Conservation (phyloP, 2,888 invertebrate species). For the Caenorhabditis becei region DNA sequence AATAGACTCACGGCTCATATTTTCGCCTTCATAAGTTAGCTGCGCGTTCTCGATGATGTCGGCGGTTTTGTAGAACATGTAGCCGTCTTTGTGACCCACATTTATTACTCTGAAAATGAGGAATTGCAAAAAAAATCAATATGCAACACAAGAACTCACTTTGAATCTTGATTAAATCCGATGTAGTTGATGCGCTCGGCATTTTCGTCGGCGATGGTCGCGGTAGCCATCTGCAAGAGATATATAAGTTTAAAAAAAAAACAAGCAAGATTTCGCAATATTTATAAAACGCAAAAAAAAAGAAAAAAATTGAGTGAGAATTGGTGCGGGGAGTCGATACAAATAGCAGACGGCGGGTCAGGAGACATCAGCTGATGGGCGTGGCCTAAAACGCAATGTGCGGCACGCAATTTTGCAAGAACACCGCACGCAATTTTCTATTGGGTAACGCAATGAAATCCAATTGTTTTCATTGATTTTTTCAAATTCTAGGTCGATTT, state of each 20-base stretch:
- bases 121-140: not conserved
- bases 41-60: constrained; percentile 84
- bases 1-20: constrained; percentile 29
- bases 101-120: constrained; percentile 87
- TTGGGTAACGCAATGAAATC: not conserved
- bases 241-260: not conserved
- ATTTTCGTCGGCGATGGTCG: constrained; percentile 36
- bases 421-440: constrained; percentile 25
- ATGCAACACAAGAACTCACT: constrained; percentile 87
- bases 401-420: constrained; percentile 13
- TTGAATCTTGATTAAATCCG: constrained; percentile 97
- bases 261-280: constrained; percentile 8
- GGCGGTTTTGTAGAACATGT: constrained; percentile 91
- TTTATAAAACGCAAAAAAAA: constrained; percentile 15
- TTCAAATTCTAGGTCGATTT: no score
- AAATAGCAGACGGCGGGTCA: constrained; percentile 11
- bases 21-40: constrained; percentile 60
- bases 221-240: constrained; percentile 25
- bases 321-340: not conserved
- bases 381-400: not conserved
- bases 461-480: not conserved
- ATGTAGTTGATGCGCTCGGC: constrained; percentile 81
- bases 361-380: constrained; percentile 61
- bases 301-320: not conserved
- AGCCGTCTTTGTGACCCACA: constrained; percentile 93